phyloP scores from a whole-genome alignment of 2,113 vertebrate species.

The Pithys albifrons region DNA sequence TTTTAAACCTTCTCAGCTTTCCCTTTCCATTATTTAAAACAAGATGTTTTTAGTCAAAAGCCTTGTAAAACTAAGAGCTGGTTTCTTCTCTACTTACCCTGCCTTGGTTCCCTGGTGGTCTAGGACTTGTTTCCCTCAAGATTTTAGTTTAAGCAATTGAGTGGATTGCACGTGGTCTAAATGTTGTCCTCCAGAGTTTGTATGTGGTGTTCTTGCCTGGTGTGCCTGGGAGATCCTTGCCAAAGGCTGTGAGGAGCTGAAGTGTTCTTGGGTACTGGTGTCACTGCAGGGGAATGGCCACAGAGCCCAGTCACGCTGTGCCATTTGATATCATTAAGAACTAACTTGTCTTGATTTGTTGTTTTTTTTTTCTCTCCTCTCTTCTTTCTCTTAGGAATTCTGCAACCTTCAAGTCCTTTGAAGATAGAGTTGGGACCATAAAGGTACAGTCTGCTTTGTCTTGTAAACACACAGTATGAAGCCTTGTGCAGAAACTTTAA shows the following conservation, averaged over 20 bases:
- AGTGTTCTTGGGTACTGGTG: not conserved
- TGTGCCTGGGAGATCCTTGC: not conserved
- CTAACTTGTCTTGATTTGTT: not conserved
- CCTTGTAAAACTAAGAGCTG: not conserved
- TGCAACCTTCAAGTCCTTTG: conserved; percentile 95
- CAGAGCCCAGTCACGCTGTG: not conserved
- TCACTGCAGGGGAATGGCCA: not conserved
- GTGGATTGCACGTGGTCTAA: not conserved
- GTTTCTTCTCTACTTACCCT: rapidly evolving
- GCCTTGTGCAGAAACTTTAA: not conserved
- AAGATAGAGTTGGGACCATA: conserved; percentile 92
- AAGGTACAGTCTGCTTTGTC: conserved; percentile 80
- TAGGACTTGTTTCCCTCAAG: not conserved
- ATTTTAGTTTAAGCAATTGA: not conserved
- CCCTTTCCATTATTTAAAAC: not conserved
- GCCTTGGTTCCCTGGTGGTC: not conserved
- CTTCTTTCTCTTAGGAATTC: conserved; percentile 84
- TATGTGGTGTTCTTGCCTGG: not conserved
- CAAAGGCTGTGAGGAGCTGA: not conserved
- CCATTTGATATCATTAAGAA: not conserved
- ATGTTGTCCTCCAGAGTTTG: not conserved
- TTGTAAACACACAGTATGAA: not conserved
- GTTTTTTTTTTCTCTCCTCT: not conserved
- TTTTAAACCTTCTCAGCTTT: not conserved
- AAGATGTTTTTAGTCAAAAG: not conserved